Evolutionary conservation across 2,888 invertebrate species (phyloP).

Genomic region (Plusia festucae): DNA sequence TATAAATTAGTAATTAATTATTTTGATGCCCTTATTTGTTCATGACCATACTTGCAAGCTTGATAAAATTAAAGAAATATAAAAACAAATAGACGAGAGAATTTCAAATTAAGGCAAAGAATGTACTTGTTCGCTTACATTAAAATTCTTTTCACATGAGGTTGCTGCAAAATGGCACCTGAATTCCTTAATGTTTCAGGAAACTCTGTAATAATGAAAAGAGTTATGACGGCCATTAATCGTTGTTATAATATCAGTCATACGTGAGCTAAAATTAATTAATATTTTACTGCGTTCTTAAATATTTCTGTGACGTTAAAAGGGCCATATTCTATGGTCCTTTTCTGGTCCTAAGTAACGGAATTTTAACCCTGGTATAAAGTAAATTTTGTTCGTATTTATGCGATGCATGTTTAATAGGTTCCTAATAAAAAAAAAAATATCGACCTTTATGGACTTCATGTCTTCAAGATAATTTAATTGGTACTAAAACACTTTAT

Average conservation of each 20-base stretch:
- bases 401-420: too few species aligned
- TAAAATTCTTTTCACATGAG: conserved; percentile 54
- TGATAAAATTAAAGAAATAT: conserved; percentile 12
- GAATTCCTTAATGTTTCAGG: conserved; percentile 47
- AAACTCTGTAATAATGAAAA: conserved; percentile 63
- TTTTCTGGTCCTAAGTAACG: neutral
- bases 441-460: too few species aligned
- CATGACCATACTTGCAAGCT: neutral
- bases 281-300: conserved; percentile 39
- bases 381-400: too few species aligned
- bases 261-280: conserved; percentile 52
- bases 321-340: too few species aligned
- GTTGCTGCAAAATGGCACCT: conserved; percentile 32
- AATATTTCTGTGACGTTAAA: conserved; percentile 46
- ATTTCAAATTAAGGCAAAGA: conserved; percentile 42
- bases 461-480: too few species aligned
- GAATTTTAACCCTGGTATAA: neutral
- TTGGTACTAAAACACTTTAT: too few species aligned
- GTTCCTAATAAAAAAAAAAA: too few species aligned
- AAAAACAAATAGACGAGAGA: conserved; percentile 34
- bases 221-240: conserved; percentile 63
- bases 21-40: too few species aligned
- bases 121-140: conserved; percentile 45
- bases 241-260: conserved; percentile 55
- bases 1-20: too few species aligned